Percentiles rank a stretch among this genome's conserved stretches.
Evolutionary conservation across 2,888 invertebrate species (phyloP).

Genomic region (Drosophila paucipuncta): DNA sequence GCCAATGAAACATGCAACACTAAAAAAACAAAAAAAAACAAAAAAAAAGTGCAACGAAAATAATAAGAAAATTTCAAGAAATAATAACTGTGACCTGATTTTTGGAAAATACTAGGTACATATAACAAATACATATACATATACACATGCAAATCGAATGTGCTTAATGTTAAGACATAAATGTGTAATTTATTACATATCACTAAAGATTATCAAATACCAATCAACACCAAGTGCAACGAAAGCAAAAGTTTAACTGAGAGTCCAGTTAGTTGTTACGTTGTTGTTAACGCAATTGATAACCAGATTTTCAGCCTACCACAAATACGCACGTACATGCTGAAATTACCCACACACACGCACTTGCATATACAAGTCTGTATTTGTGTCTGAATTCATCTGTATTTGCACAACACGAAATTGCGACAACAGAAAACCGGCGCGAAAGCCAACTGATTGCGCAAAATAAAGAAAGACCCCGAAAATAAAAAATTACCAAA

Average conservation of each 20-base stretch:
- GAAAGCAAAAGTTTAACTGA: constrained; percentile 15
- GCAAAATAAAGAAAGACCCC: constrained; percentile 39
- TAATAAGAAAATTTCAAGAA: constrained; percentile 11
- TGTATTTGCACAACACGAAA: constrained; percentile 51
- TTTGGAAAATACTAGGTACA: constrained; percentile 18
- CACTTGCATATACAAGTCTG: neutral
- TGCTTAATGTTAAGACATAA: neutral
- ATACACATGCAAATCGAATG: neutral
- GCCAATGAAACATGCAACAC: constrained; percentile 55
- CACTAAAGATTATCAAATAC: constrained; percentile 2
- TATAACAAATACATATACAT: neutral
- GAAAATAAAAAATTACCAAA: constrained; percentile 13
- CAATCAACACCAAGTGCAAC: neutral
- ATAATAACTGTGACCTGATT: constrained; percentile 26
- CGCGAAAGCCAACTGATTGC: constrained; percentile 53
- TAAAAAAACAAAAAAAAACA: constrained; percentile 9
- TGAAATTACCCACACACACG: neutral
- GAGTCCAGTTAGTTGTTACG: constrained; percentile 19
- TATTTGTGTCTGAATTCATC: constrained; percentile 16
- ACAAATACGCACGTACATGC: neutral
- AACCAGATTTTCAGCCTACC: constrained; percentile 44
- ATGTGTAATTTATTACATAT: constrained; percentile 9
- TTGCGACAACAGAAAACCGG: constrained; percentile 40
- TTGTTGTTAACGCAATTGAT: constrained; percentile 42
- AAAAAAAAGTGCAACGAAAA: constrained; percentile 37